Evolutionary conservation across 2,888 invertebrate species (phyloP), one percentile per base, ranked within the genome.

Genomic region (Corbicula japonica): DNA sequence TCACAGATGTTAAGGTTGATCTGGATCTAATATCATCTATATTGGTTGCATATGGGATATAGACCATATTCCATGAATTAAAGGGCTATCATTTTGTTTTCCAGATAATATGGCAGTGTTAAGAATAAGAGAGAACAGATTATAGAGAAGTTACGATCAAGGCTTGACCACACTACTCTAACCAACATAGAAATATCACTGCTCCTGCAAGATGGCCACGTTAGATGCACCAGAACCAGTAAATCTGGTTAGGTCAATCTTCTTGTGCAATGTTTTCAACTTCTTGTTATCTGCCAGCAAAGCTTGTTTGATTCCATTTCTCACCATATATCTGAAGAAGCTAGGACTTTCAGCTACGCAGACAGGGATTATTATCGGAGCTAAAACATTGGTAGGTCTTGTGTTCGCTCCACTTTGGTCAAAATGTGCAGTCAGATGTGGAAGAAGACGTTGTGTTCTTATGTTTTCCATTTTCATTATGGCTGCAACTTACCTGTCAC

Each of bases 331-430:
- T 79, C 84, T 91, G 54, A 87, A 91, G 52, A 75, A 88, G 5
- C 78, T 92, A 10, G 92, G 92, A 46, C 81, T 92, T 32, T 84
- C 87, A 35, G 91, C 92, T 6, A 85, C 87, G 26, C 88, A 92
- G 72, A 88, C 88, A 6, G 92, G 92, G 12, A 65, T 89, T 18
- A 81, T 91, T 21, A 89, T 92, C 50, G 90, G 90, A 32, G 84
- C 82, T 6, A 91, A 91, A 69, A 90, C 91, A 26, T 66, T 89
- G 28, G 86, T 90, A 21, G 87, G 88, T 8, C 86, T 92, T 58
- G 66, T 91, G 12, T 89, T 89, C 86, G 89, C 91, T 6, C 91
- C 92, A 5, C 60, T 90, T 6, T 92, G 91, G 91, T 86, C 91
- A 6, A 83, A 83, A 30, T 91, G 91, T 84, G 88, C 92, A n/a